These are phyloP conservation scores for Araneus ventricosus DNA, from an alignment of 1,140 invertebrate species.

Conservation along the genomic window DNA sequence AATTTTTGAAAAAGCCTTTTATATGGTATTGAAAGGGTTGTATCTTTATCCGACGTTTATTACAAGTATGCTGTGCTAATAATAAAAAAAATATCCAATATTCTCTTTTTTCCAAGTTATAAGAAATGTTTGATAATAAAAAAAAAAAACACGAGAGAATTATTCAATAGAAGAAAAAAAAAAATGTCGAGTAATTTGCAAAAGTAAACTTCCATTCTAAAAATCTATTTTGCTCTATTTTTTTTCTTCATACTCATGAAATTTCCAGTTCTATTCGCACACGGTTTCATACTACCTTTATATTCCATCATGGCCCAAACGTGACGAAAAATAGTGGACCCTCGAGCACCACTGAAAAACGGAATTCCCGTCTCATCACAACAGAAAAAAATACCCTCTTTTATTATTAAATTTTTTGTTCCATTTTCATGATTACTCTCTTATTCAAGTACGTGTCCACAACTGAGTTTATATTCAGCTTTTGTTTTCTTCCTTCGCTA, in stretches of 20 bases:
- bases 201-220: background rate
- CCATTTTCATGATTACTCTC: constrained; percentile 51
- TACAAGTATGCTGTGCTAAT: background rate
- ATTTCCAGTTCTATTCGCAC: background rate
- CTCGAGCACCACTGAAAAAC: background rate
- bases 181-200: background rate
- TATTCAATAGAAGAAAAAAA: background rate
- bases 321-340: constrained; percentile 35
- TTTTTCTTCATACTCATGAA: background rate
- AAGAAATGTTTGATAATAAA: background rate
- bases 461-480: background rate
- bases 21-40: no score
- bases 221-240: background rate
- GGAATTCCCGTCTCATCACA: background rate
- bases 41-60: no score
- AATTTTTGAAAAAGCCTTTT: no score
- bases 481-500: constrained; percentile 20
- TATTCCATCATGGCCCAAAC: background rate
- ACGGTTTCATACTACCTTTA: background rate
- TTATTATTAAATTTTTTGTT: constrained; percentile 60
- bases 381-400: background rate
- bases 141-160: background rate
- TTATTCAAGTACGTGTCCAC: constrained; percentile 49
- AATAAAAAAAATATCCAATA: background rate
- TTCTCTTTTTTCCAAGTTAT: background rate